Evolutionary conservation across 2,113 vertebrate species (phyloP).

Genomic region (Eolophus roseicapilla): DNA sequence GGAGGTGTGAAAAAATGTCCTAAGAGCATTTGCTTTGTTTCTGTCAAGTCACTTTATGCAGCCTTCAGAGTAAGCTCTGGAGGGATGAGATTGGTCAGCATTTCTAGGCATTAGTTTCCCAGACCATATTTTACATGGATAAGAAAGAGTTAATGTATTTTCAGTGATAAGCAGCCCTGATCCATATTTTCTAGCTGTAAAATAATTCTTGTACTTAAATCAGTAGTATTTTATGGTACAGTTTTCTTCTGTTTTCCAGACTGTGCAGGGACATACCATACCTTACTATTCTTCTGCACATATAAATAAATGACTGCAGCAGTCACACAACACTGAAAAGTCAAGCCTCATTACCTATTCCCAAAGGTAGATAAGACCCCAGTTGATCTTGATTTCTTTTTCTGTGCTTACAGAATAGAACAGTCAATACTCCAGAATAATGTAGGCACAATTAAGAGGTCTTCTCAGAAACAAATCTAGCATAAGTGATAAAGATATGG

Average conservation of each 20-base stretch:
- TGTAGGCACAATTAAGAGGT: not conserved
- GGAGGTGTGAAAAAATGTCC: not conserved
- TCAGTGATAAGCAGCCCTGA: not conserved
- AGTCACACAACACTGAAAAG: not conserved
- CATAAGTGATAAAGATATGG: not conserved
- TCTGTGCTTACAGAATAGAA: not conserved
- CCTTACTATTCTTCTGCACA: not conserved
- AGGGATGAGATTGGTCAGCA: not conserved
- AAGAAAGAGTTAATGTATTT: not conserved
- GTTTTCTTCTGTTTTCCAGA: not conserved
- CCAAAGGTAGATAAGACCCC: not conserved
- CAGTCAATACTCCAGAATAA: not conserved
- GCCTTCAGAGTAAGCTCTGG: not conserved
- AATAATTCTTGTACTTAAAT: rapidly evolving
- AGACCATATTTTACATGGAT: not conserved
- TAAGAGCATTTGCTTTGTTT: not conserved
- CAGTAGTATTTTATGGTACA: rapidly evolving
- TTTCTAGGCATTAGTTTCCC: not conserved
- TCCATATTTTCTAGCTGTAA: not conserved
- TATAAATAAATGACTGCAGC: not conserved
- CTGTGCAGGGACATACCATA: not conserved
- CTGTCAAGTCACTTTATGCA: rapidly evolving
- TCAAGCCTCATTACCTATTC: not conserved
- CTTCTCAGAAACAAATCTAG: not conserved
- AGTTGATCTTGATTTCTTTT: not conserved